Percentiles rank a stretch among this genome's conserved stretches.
These are phyloP conservation scores for Dasyornis broadbenti DNA, from an alignment of 2,113 vertebrate species.

Conservation along the genomic window DNA sequence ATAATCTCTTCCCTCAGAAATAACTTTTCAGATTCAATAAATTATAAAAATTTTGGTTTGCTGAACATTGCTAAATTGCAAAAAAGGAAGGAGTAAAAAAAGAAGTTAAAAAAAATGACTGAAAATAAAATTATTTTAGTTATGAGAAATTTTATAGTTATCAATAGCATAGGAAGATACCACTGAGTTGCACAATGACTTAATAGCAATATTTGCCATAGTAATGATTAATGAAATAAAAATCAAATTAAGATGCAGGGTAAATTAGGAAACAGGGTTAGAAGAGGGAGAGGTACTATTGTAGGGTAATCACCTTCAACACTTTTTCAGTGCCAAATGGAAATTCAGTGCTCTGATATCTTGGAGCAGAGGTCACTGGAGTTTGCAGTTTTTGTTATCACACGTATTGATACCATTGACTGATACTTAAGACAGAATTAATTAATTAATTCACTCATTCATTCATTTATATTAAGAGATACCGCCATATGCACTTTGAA, in stretches of 20 bases:
- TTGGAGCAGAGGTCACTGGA: background rate
- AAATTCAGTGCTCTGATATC: background rate
- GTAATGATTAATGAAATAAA: background rate
- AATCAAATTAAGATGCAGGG: background rate
- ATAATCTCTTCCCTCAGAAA: slow-evolving; percentile 2
- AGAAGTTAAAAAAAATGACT: background rate
- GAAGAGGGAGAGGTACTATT: background rate
- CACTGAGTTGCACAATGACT: background rate
- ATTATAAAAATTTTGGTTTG: slow-evolving; percentile 34
- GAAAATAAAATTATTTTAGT: background rate
- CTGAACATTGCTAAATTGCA: slow-evolving; percentile 23
- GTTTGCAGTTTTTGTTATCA: background rate
- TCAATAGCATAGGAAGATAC: background rate
- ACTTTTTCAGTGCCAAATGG: background rate
- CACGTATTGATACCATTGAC: background rate
- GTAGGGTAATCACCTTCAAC: background rate
- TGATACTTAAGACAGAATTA: background rate
- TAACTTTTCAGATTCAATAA: slow-evolving; percentile 1
- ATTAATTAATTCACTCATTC: background rate
- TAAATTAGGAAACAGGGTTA: background rate
- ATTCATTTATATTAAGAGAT: background rate
- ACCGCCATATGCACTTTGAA: background rate
- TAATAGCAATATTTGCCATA: background rate
- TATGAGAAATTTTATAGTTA: background rate
- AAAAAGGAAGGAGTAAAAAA: background rate